Conservation (phyloP, 1,140 invertebrate species). For the Physella acuta region DNA sequence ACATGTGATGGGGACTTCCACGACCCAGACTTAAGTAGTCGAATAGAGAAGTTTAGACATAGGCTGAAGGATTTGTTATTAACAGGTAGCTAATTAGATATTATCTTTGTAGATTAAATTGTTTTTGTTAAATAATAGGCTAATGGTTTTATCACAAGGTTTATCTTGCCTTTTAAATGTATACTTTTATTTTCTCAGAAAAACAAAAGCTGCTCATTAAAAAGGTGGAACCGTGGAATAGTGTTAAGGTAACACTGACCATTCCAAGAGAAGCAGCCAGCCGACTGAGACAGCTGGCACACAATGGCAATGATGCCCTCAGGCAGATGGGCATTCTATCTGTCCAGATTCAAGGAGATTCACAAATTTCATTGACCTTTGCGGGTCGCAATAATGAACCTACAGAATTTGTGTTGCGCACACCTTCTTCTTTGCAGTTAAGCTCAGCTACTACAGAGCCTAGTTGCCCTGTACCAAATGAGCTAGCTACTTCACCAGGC, state of each 20-base stretch:
- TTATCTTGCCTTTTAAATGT: too few relatives aligned
- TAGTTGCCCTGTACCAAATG: constrained; percentile 35
- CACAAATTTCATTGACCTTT: constrained; percentile 84
- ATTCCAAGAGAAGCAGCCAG: constrained; percentile 91
- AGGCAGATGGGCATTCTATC: constrained; percentile 89
- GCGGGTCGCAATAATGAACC: constrained; percentile 71
- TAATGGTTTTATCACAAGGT: background rate
- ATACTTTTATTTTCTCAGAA: constrained; percentile 41
- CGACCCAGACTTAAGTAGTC: constrained; percentile 73
- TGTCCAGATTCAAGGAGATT: constrained; percentile 93
- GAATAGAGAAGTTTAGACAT: constrained; percentile 70
- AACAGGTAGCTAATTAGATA: constrained; percentile 64
- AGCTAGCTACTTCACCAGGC: constrained; percentile 39
- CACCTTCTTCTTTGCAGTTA: constrained; percentile 41
- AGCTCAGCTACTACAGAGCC: constrained; percentile 40
- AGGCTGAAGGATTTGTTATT: constrained; percentile 71
- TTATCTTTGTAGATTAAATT: too few relatives aligned
- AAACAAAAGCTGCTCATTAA: constrained; percentile 62
- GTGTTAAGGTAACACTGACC: constrained; percentile 93
- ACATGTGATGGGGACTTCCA: constrained; percentile 78
- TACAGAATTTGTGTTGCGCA: constrained; percentile 75
- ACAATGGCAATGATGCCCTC: constrained; percentile 82
- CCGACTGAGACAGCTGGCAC: constrained; percentile 83
- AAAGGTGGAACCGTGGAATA: constrained; percentile 98
- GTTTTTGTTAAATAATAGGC: background rate